These are phyloP conservation scores for Xestia ashworthii DNA, from an alignment of 2,888 invertebrate species.

Conservation along the genomic window DNA sequence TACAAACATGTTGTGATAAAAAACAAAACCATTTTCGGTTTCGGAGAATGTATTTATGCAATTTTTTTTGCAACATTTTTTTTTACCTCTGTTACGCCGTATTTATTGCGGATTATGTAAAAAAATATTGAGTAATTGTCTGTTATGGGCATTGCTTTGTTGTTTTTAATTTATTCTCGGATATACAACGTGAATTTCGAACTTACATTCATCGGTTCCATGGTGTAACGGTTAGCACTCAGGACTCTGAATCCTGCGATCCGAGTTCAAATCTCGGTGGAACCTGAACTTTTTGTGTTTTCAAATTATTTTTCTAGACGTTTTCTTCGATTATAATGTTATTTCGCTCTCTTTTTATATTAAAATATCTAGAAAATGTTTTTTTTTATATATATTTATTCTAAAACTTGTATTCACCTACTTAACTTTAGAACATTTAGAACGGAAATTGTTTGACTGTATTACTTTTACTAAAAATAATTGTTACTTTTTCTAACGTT, in stretches of 20 bases:
- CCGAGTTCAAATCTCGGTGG: constrained; percentile 96
- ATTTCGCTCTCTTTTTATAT: background rate
- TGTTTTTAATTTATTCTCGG: background rate
- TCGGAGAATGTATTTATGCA: too few relatives aligned
- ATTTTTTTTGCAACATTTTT: background rate
- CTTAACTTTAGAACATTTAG: background rate
- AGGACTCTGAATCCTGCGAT: constrained; percentile 96
- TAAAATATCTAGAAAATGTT: accelerated
- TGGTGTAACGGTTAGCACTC: constrained; percentile 94
- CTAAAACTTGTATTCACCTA: background rate
- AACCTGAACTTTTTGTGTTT: constrained; percentile 87
- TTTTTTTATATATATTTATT: background rate
- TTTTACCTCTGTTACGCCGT: too few relatives aligned
- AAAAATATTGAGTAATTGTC: background rate
- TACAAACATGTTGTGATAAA: background rate
- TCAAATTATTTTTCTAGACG: background rate
- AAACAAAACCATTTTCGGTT: background rate
- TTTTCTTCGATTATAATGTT: background rate
- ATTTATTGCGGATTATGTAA: background rate
- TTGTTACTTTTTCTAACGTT: background rate
- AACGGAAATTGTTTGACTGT: background rate
- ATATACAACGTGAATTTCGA: constrained; percentile 65
- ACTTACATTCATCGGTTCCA: constrained; percentile 75
- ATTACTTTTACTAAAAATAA: background rate
- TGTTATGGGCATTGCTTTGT: accelerated